Conservation (phyloP, 2,113 vertebrate genomes). For the Blennius ocellaris region DNA sequence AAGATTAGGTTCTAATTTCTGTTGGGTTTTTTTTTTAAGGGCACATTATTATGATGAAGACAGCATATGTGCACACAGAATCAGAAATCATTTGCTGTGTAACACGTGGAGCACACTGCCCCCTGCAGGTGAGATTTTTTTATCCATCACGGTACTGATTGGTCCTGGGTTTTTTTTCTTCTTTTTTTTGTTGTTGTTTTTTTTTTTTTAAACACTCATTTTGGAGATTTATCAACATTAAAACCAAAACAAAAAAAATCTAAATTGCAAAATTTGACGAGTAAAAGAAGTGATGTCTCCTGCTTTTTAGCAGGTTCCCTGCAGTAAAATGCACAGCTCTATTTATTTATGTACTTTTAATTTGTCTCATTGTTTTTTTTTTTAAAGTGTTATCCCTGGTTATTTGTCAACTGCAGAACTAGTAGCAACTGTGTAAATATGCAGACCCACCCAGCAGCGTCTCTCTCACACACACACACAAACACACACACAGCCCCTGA, state of each 20-base stretch:
- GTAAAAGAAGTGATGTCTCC: conserved; percentile 43
- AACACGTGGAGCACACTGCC: conserved; percentile 49
- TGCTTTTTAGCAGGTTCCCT: conserved; percentile 59
- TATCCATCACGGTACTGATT: conserved; percentile 65
- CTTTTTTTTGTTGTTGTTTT: too few species aligned
- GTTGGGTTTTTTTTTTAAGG: conserved; percentile 67
- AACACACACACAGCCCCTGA: conserved; percentile 4
- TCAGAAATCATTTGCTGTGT: conserved; percentile 45
- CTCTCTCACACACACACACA: neutral
- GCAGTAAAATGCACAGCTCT: conserved; percentile 77
- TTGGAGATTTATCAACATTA: conserved; percentile 12
- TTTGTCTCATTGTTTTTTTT: conserved; percentile 57
- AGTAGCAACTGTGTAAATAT: conserved; percentile 79
- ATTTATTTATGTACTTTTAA: conserved; percentile 78
- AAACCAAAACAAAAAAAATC: neutral
- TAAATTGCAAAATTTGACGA: conserved; percentile 22
- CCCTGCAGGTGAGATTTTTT: conserved; percentile 61
- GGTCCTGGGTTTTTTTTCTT: neutral
- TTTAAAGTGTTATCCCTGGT: conserved; percentile 50
- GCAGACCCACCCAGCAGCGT: conserved; percentile 57
- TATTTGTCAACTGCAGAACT: conserved; percentile 64
- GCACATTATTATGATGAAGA: conserved; percentile 76
- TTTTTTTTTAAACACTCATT: neutral
- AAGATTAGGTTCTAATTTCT: conserved; percentile 69
- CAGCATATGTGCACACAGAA: conserved; percentile 48